Conservation (phyloP, 2,113 vertebrate genomes). For the Cygnus atratus region DNA sequence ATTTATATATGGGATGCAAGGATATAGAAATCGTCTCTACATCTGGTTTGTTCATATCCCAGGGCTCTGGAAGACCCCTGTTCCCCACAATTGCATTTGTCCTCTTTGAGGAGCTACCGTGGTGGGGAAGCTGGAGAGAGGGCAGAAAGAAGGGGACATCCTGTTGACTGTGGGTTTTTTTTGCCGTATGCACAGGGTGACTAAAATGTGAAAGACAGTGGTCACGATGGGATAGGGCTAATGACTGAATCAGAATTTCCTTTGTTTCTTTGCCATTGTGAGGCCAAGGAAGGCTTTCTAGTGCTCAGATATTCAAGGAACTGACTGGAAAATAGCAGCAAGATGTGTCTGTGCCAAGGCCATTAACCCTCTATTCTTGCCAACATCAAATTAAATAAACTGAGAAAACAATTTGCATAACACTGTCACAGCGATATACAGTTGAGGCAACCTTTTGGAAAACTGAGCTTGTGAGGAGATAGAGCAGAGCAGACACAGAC, state of each 20-base stretch:
- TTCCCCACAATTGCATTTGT: neutral
- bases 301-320: constrained; percentile 30
- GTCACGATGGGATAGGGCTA: neutral
- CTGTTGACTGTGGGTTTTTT: neutral
- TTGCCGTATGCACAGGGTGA: too few species aligned
- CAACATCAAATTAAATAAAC: constrained; percentile 63
- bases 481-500: neutral
- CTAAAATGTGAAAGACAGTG: neutral
- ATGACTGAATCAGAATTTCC: neutral
- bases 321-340: constrained; percentile 49
- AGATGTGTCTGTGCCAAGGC: constrained; percentile 52
- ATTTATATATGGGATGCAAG: neutral
- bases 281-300: constrained; percentile 14
- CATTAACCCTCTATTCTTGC: constrained; percentile 64
- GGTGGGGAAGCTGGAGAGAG: neutral
- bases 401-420: constrained; percentile 59
- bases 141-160: neutral
- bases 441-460: constrained; percentile 44
- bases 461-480: neutral
- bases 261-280: neutral
- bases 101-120: neutral
- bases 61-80: neutral
- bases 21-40: neutral
- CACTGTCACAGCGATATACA: constrained; percentile 36
- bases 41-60: neutral